Evolutionary conservation across 2,797 vertebrate species (phyloP).

Genomic region (Cossypha niveicapilla): DNA sequence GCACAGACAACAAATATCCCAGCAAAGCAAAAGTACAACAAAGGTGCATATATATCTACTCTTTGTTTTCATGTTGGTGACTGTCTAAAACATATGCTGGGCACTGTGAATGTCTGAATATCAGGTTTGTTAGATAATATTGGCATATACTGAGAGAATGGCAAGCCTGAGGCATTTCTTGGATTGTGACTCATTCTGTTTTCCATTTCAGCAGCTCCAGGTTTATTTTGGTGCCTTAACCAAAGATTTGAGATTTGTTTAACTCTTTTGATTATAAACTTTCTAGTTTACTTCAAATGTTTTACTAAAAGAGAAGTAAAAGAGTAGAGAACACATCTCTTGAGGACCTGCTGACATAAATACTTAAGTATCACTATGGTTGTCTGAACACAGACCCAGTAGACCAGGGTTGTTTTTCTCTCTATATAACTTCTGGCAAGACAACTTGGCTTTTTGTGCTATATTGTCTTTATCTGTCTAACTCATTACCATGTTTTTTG

Average conservation of each 20-base stretch:
- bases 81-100: not conserved
- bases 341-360: not conserved
- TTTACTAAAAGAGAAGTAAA: not conserved
- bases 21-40: not conserved
- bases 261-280: not conserved
- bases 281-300: not conserved
- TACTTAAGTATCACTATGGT: not conserved
- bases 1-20: not conserved
- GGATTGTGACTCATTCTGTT: conserved; percentile 27
- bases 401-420: not conserved
- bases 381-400: not conserved
- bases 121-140: not conserved
- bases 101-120: not conserved
- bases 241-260: not conserved
- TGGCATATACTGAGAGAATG: not conserved
- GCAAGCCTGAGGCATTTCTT: conserved; percentile 3
- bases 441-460: not conserved
- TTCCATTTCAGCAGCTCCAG: conserved; percentile 31
- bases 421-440: not conserved
- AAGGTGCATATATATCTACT: not conserved
- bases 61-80: not conserved
- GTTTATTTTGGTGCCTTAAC: conserved; percentile 22
- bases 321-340: not conserved
- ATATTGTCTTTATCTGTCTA: not conserved
- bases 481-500: not conserved